phyloP scores from a whole-genome alignment of 2,797 vertebrate species.

The Euthynnus affinis region DNA sequence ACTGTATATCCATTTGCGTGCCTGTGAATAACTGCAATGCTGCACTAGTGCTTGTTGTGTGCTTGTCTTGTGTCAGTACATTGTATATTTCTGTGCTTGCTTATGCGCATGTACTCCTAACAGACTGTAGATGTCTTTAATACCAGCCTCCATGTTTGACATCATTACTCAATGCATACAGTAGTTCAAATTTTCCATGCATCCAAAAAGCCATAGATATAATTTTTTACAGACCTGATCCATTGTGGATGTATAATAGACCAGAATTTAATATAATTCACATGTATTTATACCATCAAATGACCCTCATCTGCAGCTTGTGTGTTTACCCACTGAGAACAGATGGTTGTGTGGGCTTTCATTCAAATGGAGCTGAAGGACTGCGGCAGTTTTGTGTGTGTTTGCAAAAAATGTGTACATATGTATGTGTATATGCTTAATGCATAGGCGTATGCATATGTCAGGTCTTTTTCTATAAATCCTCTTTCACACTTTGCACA shows the following conservation, averaged over 20 bases:
- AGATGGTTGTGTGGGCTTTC: constrained; percentile 70
- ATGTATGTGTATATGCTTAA: background rate
- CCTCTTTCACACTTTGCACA: background rate
- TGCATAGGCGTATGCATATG: background rate
- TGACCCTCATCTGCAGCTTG: constrained; percentile 38
- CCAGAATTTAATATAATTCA: constrained; percentile 15
- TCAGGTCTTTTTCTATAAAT: background rate
- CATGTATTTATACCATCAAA: constrained; percentile 39
- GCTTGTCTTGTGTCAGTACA: background rate
- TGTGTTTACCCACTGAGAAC: constrained; percentile 47
- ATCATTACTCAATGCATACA: constrained; percentile 1
- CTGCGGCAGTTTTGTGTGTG: background rate
- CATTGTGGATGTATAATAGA: constrained; percentile 8
- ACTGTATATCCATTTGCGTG: background rate
- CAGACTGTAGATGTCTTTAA: background rate
- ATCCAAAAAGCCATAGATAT: background rate
- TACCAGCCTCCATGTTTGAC: constrained; percentile 10
- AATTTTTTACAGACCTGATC: background rate
- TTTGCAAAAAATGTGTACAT: constrained; percentile 2
- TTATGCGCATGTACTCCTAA: background rate
- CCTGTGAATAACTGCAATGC: background rate
- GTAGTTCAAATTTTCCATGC: background rate
- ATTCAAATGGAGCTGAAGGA: constrained; percentile 32
- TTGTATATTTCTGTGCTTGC: background rate
- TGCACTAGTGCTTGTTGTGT: background rate